phyloP scores from a whole-genome alignment of 2,797 vertebrate genomes.

The Peromyscus eremicus region DNA sequence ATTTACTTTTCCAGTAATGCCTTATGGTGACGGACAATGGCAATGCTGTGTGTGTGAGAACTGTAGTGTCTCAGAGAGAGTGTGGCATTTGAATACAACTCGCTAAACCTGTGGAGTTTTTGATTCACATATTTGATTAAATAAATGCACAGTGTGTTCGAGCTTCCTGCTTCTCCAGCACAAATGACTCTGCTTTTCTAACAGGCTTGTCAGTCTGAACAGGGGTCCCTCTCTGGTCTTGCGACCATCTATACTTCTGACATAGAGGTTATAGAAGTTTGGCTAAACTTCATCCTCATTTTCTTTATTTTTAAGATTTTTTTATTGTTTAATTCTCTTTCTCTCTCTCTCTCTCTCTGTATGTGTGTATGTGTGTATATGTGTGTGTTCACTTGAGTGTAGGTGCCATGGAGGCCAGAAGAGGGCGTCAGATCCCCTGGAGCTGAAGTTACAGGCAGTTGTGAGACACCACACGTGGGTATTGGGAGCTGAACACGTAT shows the following conservation, averaged over 20 bases:
- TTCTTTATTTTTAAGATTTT: background rate
- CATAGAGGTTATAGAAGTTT: background rate
- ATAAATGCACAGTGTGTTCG: background rate
- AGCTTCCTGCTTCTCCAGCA: background rate
- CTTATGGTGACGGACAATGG: background rate
- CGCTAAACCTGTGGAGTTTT: background rate
- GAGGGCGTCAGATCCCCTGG: background rate
- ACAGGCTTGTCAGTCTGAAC: background rate
- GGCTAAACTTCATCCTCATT: background rate
- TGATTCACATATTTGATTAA: background rate
- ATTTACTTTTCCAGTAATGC: conserved; percentile 26
- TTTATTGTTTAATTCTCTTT: background rate
- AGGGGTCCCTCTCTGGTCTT: background rate
- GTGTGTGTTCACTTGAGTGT: background rate
- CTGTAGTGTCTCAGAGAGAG: background rate
- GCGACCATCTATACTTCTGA: background rate
- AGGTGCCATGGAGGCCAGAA: no score
- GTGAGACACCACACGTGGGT: background rate
- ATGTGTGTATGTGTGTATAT: background rate
- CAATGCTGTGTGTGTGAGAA: background rate
- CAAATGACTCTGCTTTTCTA: background rate
- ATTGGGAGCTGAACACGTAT: background rate
- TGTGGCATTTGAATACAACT: background rate
- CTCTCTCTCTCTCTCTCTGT: no score
- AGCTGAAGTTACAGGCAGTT: background rate